Evolutionary conservation across 2,888 invertebrate genomes (phyloP).

Genomic region (Stenurella melanura): DNA sequence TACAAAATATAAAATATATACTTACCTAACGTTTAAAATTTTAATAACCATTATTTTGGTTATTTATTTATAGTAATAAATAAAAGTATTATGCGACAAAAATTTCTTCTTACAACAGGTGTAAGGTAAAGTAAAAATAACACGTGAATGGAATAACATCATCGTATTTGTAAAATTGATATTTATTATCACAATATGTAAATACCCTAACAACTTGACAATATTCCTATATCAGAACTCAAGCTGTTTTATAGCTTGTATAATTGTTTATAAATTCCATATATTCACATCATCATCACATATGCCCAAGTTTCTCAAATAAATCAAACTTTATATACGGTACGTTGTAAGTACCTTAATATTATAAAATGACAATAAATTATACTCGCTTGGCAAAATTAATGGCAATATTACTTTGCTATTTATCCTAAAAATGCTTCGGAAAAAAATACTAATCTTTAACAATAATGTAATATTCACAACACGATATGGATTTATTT

Average conservation of each 20-base stretch:
- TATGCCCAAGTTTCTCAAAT: slow-evolving; percentile 24
- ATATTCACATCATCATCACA: not conserved
- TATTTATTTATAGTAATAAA: slow-evolving; percentile 18
- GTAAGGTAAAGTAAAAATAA: slow-evolving; percentile 46
- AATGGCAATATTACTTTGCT: not conserved
- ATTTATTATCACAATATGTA: slow-evolving; percentile 48
- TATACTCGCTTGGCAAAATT: not conserved
- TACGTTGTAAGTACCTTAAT: slow-evolving; percentile 5
- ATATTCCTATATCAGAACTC: slow-evolving; percentile 45
- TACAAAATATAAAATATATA: not conserved
- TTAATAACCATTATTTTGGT: slow-evolving; percentile 2
- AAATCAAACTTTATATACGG: slow-evolving; percentile 21
- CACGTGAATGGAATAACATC: slow-evolving; percentile 20
- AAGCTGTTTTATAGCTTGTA: slow-evolving; percentile 49
- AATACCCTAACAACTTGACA: slow-evolving; percentile 50
- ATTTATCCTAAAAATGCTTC: no score
- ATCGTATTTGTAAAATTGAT: slow-evolving; percentile 40
- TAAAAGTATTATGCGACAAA: slow-evolving; percentile 1
- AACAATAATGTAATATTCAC: no score
- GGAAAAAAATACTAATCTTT: no score
- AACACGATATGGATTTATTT: no score
- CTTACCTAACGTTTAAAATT: not conserved
- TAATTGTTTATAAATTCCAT: slow-evolving; percentile 31
- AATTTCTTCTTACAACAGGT: slow-evolving; percentile 44
- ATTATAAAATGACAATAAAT: slow-evolving; percentile 6